Conservation (phyloP, 1,140 invertebrate species). For the Ceratina australensis region DNA sequence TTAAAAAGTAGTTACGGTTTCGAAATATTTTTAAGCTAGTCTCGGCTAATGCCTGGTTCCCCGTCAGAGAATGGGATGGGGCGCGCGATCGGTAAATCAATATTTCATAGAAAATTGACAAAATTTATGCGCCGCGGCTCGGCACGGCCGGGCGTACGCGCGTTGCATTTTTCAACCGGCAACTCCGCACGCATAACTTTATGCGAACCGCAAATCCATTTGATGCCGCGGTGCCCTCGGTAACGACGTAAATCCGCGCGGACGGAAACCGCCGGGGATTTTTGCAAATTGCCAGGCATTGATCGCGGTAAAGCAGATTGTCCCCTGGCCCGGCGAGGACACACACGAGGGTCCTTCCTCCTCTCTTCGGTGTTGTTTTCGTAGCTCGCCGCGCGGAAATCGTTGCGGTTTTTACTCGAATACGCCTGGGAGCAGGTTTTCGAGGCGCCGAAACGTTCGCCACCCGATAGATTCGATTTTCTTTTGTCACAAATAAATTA, state of each 20-base stretch:
- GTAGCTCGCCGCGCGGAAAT: slow-evolving; percentile 38
- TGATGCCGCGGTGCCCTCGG: slow-evolving; percentile 29
- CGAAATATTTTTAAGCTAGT: not conserved
- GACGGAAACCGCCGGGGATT: slow-evolving; percentile 62
- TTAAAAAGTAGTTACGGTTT: too few species aligned
- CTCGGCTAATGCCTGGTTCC: not conserved
- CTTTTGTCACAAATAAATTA: too few species aligned
- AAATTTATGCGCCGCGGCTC: not conserved
- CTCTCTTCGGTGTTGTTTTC: slow-evolving; percentile 42
- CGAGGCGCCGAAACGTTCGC: not conserved
- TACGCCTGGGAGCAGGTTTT: not conserved
- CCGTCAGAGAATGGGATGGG: too few species aligned
- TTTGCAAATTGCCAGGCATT: slow-evolving; percentile 74
- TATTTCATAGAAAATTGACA: not conserved
- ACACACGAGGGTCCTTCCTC: slow-evolving; percentile 13
- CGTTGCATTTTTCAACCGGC: slow-evolving; percentile 23
- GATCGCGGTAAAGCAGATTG: slow-evolving; percentile 67
- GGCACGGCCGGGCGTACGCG: not conserved
- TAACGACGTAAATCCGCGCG: slow-evolving; percentile 50
- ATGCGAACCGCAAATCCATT: slow-evolving; percentile 55
- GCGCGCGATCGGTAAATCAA: slow-evolving; percentile 4
- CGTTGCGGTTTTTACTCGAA: slow-evolving; percentile 22
- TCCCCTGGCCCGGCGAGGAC: slow-evolving; percentile 52
- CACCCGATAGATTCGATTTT: too few species aligned
- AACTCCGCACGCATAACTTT: slow-evolving; percentile 36